Evolutionary conservation across 2,797 vertebrate genomes (phyloP), one percentile per base, ranked within the genome.

Genomic region (Pseudochirops cupreus): DNA sequence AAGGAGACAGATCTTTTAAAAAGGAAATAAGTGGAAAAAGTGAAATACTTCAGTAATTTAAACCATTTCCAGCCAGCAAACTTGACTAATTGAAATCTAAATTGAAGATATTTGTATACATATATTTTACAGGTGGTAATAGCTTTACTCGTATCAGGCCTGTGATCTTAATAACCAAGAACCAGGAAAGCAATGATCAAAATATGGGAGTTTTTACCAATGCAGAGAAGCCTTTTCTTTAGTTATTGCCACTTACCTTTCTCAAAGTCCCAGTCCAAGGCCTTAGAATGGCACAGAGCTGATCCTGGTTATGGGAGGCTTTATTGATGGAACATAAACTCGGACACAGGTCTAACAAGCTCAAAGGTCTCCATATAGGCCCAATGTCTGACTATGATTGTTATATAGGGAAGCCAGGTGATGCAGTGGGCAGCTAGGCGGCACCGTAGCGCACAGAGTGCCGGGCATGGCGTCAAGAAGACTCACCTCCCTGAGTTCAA

Each of bases 31-130:
- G 5, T 67, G 14, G 16, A n/a, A 67, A 67, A n/a, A 31, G 33
- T n/a, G 33, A 67, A n/a, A 67, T n/a, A 67, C 4, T n/a, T n/a
- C 13, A n/a, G n/a, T 18, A 29, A 95, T 92, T 96, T 87, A 87
- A 93, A 91, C 6, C 62, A 29, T 94, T 91, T 94, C 62, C 10
- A 91, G 92, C 39, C 55, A 95, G 4, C 46, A 54, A 95, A 58
- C 33, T n/a, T 94, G 28, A 54, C n/a, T 39, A 92, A 82, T 91
- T 90, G 90, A 93, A 91, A 95, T 46, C 31, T 57, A 96, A 96
- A 93, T 91, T n/a, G 67, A 92, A 91, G 21, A 39, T 52, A 53
- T 95, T 67, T 67, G 92, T 93, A 95, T 39, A 94, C 10, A 54
- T 54, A 54, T 54, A 53, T 55, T 95, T 94, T 28, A 92, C 94